Base-by-base conservation (phyloP, 2,797 vertebrate species). In the Crocodylus rhombifer region DNA sequence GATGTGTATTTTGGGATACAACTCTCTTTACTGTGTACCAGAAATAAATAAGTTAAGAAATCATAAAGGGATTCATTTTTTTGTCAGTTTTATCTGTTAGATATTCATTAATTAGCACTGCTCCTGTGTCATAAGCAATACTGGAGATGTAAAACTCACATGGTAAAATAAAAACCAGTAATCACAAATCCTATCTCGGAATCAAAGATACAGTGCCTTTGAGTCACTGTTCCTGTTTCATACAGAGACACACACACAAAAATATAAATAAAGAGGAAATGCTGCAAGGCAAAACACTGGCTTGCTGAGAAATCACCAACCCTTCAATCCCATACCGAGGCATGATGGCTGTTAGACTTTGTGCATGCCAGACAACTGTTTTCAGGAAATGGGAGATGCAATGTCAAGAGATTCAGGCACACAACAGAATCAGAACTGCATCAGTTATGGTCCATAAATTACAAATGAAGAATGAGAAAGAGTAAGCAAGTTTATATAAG, bases 401-500 rank as follows among this genome's bases (percentile, higher is more conserved):
- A 96, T 86, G 93, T 93, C 80, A 96, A 86, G 96, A 96, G 58
- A 97, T 92, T 77, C 42, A 91, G 95, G 95, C 97, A 96, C 94
- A 64, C 94, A 96, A 94, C 86, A 93, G 92, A 97, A 97, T 95
- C 93, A 94, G 93, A 96, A 96, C 71, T 89, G 92, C 65, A 95
- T 94, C 95, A 91, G 96, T 95, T 89, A 80, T 91, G 87, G 95
- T 96, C 88, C 95, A 93, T 94, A 97, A 97, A 96, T 97, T 98
- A 98, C 97, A 98, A 97, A 97, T 96, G 95, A 93, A 98, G 95
- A 97, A 96, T 96, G 96, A 97, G 91, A 95, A 96, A 89, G 77
- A 96, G 96, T 97, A 92, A 91, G 94, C 87, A 93, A 96, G 83
- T 97, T 97, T 97, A 96, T 97, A 98, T 97, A 98, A 97, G 97